These are phyloP conservation scores for Vollenhovia emeryi DNA, from an alignment of 1,140 invertebrate species.

Conservation along the genomic window DNA sequence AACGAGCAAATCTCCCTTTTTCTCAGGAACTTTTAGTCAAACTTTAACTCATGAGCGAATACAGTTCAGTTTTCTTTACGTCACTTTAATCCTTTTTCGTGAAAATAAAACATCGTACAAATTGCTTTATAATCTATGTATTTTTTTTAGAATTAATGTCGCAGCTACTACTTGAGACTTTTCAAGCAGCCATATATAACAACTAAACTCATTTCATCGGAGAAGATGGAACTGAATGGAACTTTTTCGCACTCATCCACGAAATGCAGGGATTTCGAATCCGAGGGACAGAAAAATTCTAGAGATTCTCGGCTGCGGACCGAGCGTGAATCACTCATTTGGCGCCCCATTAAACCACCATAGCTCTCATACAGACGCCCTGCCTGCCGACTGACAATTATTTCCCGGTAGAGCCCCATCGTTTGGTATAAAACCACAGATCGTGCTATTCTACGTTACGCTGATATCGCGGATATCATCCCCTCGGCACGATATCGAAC, in stretches of 20 bases:
- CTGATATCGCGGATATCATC: not conserved
- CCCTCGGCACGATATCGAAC: not conserved
- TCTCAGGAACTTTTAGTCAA: not conserved
- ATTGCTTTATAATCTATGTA: not conserved
- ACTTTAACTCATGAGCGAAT: not conserved
- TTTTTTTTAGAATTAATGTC: not conserved
- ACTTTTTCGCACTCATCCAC: not conserved
- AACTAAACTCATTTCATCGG: not conserved
- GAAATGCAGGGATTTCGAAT: not conserved
- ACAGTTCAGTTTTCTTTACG: not conserved
- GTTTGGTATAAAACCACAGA: not conserved
- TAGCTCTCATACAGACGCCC: not conserved
- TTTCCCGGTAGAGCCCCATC: not conserved
- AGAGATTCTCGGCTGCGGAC: not conserved
- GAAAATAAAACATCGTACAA: not conserved
- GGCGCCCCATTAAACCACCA: not conserved
- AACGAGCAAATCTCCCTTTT: not conserved
- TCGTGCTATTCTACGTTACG: not conserved
- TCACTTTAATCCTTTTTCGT: not conserved
- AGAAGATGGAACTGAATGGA: not conserved
- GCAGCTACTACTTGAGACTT: not conserved
- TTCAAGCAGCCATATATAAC: not conserved
- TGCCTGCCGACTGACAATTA: constrained; percentile 1
- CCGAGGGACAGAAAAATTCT: not conserved
- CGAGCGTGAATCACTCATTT: not conserved